Evolutionary conservation across 1,140 invertebrate genomes (phyloP).

Genomic region (Vollenhovia emeryi): DNA sequence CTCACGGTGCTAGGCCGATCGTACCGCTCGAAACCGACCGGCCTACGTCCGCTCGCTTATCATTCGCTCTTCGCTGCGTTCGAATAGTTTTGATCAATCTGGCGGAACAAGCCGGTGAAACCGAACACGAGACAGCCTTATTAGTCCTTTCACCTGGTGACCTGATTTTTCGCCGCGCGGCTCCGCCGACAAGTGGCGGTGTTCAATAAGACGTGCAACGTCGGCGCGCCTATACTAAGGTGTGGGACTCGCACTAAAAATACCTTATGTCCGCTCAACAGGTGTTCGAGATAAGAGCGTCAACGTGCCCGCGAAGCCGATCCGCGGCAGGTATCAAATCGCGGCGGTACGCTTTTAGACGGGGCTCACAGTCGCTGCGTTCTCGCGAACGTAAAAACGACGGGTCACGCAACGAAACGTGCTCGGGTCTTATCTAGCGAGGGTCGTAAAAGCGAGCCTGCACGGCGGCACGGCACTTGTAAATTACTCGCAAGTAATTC

Average conservation of each 20-base stretch:
- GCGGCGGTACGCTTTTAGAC: neutral
- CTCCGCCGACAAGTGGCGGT: neutral
- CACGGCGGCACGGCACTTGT: too few relatives aligned
- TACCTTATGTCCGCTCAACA: slow-evolving; percentile 61
- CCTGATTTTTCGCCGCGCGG: slow-evolving; percentile 55
- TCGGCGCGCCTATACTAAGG: slow-evolving; percentile 31
- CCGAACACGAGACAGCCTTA: slow-evolving; percentile 50
- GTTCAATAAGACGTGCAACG: slow-evolving; percentile 29
- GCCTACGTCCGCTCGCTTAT: slow-evolving; percentile 2
- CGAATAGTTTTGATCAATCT: slow-evolving; percentile 42
- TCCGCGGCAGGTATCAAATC: slow-evolving; percentile 20
- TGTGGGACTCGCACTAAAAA: slow-evolving; percentile 55
- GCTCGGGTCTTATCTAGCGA: neutral
- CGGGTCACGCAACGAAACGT: neutral
- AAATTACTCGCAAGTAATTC: neutral
- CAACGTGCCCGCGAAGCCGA: slow-evolving; percentile 20
- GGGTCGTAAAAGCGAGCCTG: neutral
- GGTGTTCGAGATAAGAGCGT: slow-evolving; percentile 60
- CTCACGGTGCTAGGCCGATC: neutral
- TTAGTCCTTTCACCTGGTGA: slow-evolving; percentile 63
- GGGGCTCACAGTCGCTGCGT: neutral
- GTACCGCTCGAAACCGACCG: neutral
- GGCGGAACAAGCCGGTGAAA: slow-evolving; percentile 51
- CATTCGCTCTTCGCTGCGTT: neutral
- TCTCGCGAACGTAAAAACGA: slow-evolving; percentile 7